Evolutionary conservation across 2,888 invertebrate genomes (phyloP).

Genomic region (Hydroisotoma schaefferi): DNA sequence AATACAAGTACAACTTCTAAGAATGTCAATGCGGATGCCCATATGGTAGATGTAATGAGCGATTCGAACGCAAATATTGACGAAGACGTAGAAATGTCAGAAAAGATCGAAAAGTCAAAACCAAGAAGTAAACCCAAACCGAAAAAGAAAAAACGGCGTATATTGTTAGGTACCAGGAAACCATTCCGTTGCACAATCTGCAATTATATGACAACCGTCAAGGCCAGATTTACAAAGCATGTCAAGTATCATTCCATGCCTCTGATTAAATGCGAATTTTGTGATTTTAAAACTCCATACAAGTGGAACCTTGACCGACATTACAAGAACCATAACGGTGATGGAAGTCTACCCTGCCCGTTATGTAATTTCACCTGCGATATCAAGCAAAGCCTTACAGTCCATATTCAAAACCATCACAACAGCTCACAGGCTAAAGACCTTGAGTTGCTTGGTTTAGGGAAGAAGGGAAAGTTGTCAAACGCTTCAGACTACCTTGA

Average conservation of each 20-base stretch:
- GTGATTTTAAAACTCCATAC: conserved; percentile 88
- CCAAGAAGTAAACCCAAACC: no score
- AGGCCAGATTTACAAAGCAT: conserved; percentile 84
- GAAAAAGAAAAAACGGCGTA: no score
- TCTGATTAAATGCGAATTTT: conserved; percentile 89
- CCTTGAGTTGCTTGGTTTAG: no score
- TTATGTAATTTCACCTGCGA: conserved; percentile 87
- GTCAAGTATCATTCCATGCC: conserved; percentile 91
- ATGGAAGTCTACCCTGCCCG: conserved; percentile 77
- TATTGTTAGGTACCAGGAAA: conserved; percentile 50
- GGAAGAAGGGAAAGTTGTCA: no score
- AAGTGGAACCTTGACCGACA: conserved; percentile 84
- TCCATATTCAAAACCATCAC: conserved; percentile 41
- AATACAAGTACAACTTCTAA: no score
- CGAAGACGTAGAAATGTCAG: no score
- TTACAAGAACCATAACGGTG: conserved; percentile 81
- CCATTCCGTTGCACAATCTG: conserved; percentile 86
- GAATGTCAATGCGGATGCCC: no score
- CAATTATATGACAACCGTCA: conserved; percentile 85
- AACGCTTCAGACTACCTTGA: no score
- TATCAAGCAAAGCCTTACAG: conserved; percentile 82
- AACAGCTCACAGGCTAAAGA: conserved; percentile 21
- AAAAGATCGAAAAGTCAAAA: no score
- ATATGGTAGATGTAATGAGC: no score
- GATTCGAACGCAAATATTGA: no score